These are phyloP conservation scores for Cladopsammia gracilis DNA, from an alignment of 64 coral and sea anemone species.

Conservation along the genomic window DNA sequence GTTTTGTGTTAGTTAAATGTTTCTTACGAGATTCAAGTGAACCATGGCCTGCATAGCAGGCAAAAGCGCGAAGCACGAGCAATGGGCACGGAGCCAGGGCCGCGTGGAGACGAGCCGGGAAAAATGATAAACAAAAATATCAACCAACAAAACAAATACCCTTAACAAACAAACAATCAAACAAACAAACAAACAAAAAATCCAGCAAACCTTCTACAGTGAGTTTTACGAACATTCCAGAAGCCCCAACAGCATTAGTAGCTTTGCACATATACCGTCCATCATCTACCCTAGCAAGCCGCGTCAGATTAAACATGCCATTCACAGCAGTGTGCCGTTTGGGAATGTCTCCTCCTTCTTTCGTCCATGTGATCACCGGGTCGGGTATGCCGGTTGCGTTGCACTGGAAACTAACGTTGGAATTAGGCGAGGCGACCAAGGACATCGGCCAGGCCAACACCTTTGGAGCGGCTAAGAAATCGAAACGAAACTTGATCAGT, in stretches of 20 bases:
- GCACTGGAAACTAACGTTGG: slow-evolving; percentile 80
- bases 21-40: no score
- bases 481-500: background rate
- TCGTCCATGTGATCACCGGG: slow-evolving; percentile 79
- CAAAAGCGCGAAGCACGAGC: no score
- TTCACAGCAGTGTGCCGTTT: slow-evolving; percentile 34
- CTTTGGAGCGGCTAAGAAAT: slow-evolving; percentile 68
- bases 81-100: no score
- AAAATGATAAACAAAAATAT: no score
- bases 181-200: background rate
- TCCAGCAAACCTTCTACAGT: slow-evolving; percentile 79
- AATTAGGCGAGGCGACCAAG: slow-evolving; percentile 35
- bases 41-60: no score
- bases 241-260: slow-evolving; percentile 74
- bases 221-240: slow-evolving; percentile 20
- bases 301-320: slow-evolving; percentile 47
- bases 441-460: slow-evolving; percentile 40
- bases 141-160: no score
- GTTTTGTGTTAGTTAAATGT: no score
- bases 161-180: no score
- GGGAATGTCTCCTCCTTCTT: slow-evolving; percentile 62
- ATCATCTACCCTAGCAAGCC: slow-evolving; percentile 55
- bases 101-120: no score
- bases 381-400: slow-evolving; percentile 78
- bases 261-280: slow-evolving; percentile 82